phyloP scores from a whole-genome alignment of 2,888 invertebrate genomes.

The Aporophyla lueneburgensis region DNA sequence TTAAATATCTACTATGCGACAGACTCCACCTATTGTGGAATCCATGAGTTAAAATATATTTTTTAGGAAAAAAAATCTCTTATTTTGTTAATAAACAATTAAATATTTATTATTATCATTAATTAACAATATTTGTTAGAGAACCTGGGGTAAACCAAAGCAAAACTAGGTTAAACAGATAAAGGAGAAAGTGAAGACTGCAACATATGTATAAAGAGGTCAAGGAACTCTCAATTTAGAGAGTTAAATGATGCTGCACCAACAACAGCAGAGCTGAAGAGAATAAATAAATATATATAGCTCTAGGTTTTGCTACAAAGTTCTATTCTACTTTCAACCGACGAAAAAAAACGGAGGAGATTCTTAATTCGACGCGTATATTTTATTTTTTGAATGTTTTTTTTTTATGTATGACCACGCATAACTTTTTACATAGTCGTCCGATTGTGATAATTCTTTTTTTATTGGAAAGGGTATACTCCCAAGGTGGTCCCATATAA shows the following conservation, averaged over 20 bases:
- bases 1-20: not conserved
- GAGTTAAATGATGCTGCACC: conserved; percentile 10
- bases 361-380: too few species aligned
- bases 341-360: too few species aligned
- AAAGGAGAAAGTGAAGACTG: conserved; percentile 22
- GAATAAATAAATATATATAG: not conserved
- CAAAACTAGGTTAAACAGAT: too few species aligned
- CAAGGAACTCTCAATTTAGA: conserved; percentile 19
- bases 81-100: not conserved
- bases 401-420: too few species aligned
- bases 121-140: not conserved
- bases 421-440: too few species aligned
- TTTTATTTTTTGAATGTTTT: too few species aligned
- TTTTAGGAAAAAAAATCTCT: too few species aligned
- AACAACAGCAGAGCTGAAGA: not conserved
- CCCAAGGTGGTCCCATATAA: too few species aligned
- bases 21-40: not conserved
- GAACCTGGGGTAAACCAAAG: not conserved
- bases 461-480: too few species aligned
- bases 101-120: not conserved
- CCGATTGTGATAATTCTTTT: too few species aligned
- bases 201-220: conserved; percentile 12
- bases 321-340: too few species aligned
- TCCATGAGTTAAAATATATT: not conserved
- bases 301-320: not conserved